These are phyloP conservation scores for Pogonognathellus flavescens DNA, from an alignment of 1,140 invertebrate genomes.

Conservation along the genomic window DNA sequence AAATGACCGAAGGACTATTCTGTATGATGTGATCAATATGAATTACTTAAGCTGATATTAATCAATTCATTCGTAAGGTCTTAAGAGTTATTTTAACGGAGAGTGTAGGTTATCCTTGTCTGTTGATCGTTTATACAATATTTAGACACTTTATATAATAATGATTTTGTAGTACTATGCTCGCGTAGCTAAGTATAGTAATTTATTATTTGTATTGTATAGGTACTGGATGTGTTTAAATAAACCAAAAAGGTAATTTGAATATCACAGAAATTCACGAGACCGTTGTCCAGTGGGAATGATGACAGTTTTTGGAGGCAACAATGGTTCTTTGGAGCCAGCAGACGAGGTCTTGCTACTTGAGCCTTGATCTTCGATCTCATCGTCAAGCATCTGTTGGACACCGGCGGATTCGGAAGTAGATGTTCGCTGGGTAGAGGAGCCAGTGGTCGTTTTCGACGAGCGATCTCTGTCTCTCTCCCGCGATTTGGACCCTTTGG, in stretches of 20 bases:
- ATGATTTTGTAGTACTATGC: no score
- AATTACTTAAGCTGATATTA: slow-evolving; percentile 35
- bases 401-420: slow-evolving; percentile 66
- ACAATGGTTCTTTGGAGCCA: slow-evolving; percentile 65
- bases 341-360: slow-evolving; percentile 65
- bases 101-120: background rate
- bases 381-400: slow-evolving; percentile 68
- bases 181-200: background rate
- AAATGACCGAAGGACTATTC: background rate
- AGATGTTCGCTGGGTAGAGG: slow-evolving; percentile 51
- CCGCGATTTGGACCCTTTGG: slow-evolving; percentile 57
- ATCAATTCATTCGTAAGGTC: slow-evolving; percentile 29
- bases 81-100: slow-evolving; percentile 20
- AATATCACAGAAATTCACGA: slow-evolving; percentile 68
- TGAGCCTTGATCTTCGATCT: slow-evolving; percentile 69
- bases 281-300: slow-evolving; percentile 65
- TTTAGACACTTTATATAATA: no score
- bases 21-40: background rate
- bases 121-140: background rate
- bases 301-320: slow-evolving; percentile 64
- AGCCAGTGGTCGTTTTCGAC: slow-evolving; percentile 31
- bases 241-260: slow-evolving; percentile 42
- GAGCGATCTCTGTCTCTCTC: slow-evolving; percentile 20
- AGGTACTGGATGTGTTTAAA: slow-evolving; percentile 44
- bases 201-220: slow-evolving; percentile 42